Base-by-base conservation (phyloP, 2,113 vertebrate species). In the Setophaga coronata region DNA sequence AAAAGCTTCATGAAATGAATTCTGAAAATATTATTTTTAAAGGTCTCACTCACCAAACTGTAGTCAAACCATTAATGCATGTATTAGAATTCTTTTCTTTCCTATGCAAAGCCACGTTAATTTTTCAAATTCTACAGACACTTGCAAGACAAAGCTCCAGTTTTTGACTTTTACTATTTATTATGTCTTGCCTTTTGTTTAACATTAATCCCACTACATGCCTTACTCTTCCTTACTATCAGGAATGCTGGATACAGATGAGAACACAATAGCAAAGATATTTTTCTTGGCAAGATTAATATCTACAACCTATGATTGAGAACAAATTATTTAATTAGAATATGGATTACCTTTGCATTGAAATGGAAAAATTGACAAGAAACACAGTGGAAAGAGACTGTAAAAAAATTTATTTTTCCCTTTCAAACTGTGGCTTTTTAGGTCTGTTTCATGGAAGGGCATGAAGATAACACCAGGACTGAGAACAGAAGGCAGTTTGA, bases 351-450 rank as follows among this genome's bases (percentile, higher is more conserved):
- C 9, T 71, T 70, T 50, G 6, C 18, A 74, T 14, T 38, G 34
- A 86, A 70, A 57, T 50, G 17, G 28, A 80, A 58, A 58, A 71
- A 36, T 0, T 53, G 18, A 45, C 24, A 42, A 42, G 9, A 3
- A 66, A 47, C 1, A 6, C 10, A 34, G 12, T 40, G 9, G 8
- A 85, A 84, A 57, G 10, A 47, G 7, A 21, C 31, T 43, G 10
- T 43, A 45, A 18, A 78, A 78, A 33, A 34, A 18, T 0, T 0
- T 0, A 26, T 31, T 66, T 89, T 71, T 40, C 42, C 31, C 12
- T 61, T 82, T 85, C 21, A 61, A 61, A 57, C 7, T 61, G 12
- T 34, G 18, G 1, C 1, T 38, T 51, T 82, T 89, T 57, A 56
- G 3, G 8, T 65, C 18, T 48, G 11, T 78, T 70, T 12, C 20